Base-by-base conservation (phyloP, 2,888 invertebrate genomes). In the Nephrotoma appendiculata region DNA sequence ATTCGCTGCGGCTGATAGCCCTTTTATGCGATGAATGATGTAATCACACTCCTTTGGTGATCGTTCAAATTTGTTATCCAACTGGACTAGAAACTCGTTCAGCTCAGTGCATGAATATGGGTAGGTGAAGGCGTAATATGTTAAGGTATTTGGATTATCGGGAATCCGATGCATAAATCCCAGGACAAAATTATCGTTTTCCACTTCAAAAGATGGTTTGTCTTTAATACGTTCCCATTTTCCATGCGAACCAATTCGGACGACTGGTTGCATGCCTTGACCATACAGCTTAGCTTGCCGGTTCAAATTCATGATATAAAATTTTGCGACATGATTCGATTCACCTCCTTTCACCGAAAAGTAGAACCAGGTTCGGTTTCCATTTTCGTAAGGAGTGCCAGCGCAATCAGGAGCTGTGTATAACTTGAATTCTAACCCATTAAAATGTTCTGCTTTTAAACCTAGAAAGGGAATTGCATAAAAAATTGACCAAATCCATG, bases 391-490 rank as follows among this genome's bases (percentile, higher is more conserved):
- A 89, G 95, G 95, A 0, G 97, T 97, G 41, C 96, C 97, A 83
- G 93, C 94, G 92, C 97, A 97, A 91, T 98, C 98, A 0, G 97
- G 97, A 89, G 95, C 94, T 0, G 97, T 98, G 98, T 98, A 98
- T 86, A 98, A 91, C 91, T 97, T 97, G 90, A 96, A 97, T 91
- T 97, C 97, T 91, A 94, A 95, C 90, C 96, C 86, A 12, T 88
- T 43, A 83, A 84, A 71, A 86, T 87, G 83, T 9, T 88, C 88
- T 9, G 83, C 9, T 31, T 84, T 45, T 41, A 88, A 86, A 9
- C 86, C 43, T 85, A 15, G 4, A 85, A 42, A 5, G 12, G 9
- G 43, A 42, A 84, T 5, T 41, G 19, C 15, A 31, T 11, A 31
- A 19, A 83, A 83, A 83, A 41, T 11, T 9, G 7, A 44, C 44